These are phyloP conservation scores for Acipenser transmontanus DNA, from an alignment of 2,797 vertebrate species.

Conservation along the genomic window DNA sequence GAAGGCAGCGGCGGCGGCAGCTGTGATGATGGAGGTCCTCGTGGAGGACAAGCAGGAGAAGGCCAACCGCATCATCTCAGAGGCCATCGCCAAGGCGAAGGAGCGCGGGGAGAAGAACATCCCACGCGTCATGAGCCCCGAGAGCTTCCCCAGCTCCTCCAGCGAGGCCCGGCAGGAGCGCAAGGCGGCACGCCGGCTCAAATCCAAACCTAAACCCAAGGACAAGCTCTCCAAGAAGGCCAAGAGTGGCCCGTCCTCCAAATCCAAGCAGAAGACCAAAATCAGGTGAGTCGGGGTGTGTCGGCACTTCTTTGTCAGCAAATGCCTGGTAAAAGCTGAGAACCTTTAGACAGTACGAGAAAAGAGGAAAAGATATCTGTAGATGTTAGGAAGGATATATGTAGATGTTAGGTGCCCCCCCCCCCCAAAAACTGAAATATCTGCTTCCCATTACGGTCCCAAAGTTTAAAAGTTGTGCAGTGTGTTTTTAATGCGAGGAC, in stretches of 20 bases:
- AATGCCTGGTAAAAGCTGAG: neutral
- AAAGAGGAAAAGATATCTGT: too few relatives aligned
- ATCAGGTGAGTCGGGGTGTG: constrained; percentile 74
- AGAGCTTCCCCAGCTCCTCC: constrained; percentile 90
- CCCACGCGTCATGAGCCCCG: constrained; percentile 93
- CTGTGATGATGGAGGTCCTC: constrained; percentile 38
- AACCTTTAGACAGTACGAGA: neutral
- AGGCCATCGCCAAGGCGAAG: constrained; percentile 90
- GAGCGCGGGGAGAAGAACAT: constrained; percentile 96
- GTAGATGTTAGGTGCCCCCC: too few relatives aligned
- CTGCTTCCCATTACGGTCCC: too few relatives aligned
- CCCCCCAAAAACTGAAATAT: too few relatives aligned
- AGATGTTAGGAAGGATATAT: too few relatives aligned
- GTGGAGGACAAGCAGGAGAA: constrained; percentile 92
- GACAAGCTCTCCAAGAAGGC: constrained; percentile 80
- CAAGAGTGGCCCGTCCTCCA: constrained; percentile 75
- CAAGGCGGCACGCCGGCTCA: constrained; percentile 56
- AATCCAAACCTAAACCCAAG: constrained; percentile 69
- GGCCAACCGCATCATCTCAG: constrained; percentile 96
- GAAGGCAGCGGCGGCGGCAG: constrained; percentile 57
- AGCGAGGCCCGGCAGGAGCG: constrained; percentile 69
- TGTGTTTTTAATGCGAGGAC: too few relatives aligned
- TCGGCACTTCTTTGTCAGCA: too few relatives aligned
- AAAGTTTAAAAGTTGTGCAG: too few relatives aligned
- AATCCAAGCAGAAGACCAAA: constrained; percentile 89